Evolutionary conservation across 2,113 vertebrate genomes (phyloP).

Genomic region (Platanista minor): DNA sequence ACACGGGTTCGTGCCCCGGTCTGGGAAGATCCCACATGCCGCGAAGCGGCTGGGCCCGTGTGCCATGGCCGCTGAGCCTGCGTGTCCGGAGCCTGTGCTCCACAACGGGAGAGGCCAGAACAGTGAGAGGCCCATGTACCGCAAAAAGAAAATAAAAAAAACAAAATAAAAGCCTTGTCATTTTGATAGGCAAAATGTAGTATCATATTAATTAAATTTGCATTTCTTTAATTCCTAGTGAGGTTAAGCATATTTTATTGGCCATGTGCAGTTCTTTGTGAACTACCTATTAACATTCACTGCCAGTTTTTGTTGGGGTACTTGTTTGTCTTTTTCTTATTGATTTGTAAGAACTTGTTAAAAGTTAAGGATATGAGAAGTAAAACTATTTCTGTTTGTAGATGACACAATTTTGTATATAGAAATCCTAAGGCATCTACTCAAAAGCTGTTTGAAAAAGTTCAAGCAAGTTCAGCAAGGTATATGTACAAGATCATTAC

Average conservation of each 20-base stretch:
- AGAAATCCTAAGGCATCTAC: not conserved
- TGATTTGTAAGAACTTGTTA: not conserved
- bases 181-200: not conserved
- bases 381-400: not conserved
- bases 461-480: not conserved
- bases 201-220: not conserved
- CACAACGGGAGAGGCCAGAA: too few relatives aligned
- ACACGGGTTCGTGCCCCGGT: too few relatives aligned
- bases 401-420: not conserved
- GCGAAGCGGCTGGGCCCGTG: too few relatives aligned
- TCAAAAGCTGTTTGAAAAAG: not conserved
- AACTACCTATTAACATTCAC: not conserved
- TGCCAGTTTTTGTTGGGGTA: not conserved
- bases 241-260: not conserved
- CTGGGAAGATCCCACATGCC: too few relatives aligned
- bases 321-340: not conserved
- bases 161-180: not conserved
- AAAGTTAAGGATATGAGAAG: not conserved
- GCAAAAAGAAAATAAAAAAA: too few relatives aligned
- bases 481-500: not conserved
- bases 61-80: too few relatives aligned
- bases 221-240: not conserved
- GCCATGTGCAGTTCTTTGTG: not conserved
- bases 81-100: too few relatives aligned
- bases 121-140: too few relatives aligned